Evolutionary conservation across 2,888 invertebrate genomes (phyloP), one percentile per base, ranked within the genome.

Genomic region (Melieria omissa): DNA sequence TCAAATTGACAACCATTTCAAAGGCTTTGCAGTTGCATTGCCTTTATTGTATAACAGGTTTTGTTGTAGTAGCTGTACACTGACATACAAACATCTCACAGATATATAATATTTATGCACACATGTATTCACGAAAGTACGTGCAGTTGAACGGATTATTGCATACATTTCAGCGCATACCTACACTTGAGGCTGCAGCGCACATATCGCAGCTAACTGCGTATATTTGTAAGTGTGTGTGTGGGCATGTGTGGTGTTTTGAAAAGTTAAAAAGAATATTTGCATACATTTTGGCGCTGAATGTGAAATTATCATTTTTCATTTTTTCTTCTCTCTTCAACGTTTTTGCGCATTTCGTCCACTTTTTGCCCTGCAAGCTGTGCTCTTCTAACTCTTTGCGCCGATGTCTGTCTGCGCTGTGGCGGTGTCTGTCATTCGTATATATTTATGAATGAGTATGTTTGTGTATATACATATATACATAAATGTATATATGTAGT

Each of bases 101-200:
- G 29, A 1, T 10, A 41, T 5, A 41, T 4, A 45, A 16, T 65
- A 41, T 57, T 49, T 64, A 0, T 49, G 14, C 62, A 57, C 47
- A 62, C 10, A 12, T 16, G 44, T 61, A 8, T 29, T 2, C 1
- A 29, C 29, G 29, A 29, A 29, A 29, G 29, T 29, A 29, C 29
- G 29, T 29, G 29, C 29, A 29, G 29, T 29, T 29, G 61, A 41
- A 10, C 12, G 62, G 49, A 55, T 61, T 69, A 61, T 61, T 69
- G 68, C 68, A 69, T 69, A 69, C 45, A 62, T 69, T 69, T 44
- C 61, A 54, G 62, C 62, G 9, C 14, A 52, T 52, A 52, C 8
- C 29, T 3, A 29, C 29, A 29, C 29, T 3, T 29, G 29, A 29
- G 29, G 29, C 29, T 29, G 29, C 29, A 29, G 29, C 29, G 29